Evolutionary conservation across 2,888 invertebrate species (phyloP).

Genomic region (Lissocephala sabroskyi): DNA sequence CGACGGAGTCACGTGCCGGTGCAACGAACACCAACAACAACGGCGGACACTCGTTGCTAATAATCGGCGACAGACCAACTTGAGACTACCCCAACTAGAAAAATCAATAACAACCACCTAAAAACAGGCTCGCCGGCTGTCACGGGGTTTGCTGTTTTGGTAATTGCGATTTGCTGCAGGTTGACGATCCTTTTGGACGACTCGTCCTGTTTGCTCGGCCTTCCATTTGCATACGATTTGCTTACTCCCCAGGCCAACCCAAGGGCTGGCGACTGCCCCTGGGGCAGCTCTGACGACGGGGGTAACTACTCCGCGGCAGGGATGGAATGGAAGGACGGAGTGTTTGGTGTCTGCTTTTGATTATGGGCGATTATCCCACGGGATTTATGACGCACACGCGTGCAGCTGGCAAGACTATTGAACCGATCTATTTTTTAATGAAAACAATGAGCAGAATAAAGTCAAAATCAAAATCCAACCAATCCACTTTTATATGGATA

Average conservation of each 20-base stretch:
- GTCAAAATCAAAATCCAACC: too few relatives aligned
- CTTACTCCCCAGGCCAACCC: too few relatives aligned
- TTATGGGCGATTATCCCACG: constrained; percentile 23
- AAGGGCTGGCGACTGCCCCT: too few relatives aligned
- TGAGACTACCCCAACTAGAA: constrained; percentile 59
- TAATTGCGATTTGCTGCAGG: constrained; percentile 25
- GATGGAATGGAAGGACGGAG: too few relatives aligned
- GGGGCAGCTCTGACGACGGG: too few relatives aligned
- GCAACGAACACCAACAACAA: constrained; percentile 22
- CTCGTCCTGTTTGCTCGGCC: constrained; percentile 26
- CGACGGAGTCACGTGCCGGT: constrained; percentile 56
- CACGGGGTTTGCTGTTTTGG: too few relatives aligned
- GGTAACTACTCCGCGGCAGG: too few relatives aligned
- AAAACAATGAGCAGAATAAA: too few relatives aligned
- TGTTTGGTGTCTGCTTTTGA: constrained; percentile 22
- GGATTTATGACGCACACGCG: constrained; percentile 23
- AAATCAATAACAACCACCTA: constrained; percentile 49
- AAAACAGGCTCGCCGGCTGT: constrained; percentile 19
- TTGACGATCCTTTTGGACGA: constrained; percentile 53
- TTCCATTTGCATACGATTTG: too few relatives aligned
- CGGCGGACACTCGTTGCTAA: too few relatives aligned
- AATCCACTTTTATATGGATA: too few relatives aligned
- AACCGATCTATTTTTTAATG: too few relatives aligned
- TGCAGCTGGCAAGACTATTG: not conserved
- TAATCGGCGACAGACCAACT: constrained; percentile 60